Evolutionary conservation across 2,888 invertebrate species (phyloP).

Genomic region (Therioaphis trifolii): DNA sequence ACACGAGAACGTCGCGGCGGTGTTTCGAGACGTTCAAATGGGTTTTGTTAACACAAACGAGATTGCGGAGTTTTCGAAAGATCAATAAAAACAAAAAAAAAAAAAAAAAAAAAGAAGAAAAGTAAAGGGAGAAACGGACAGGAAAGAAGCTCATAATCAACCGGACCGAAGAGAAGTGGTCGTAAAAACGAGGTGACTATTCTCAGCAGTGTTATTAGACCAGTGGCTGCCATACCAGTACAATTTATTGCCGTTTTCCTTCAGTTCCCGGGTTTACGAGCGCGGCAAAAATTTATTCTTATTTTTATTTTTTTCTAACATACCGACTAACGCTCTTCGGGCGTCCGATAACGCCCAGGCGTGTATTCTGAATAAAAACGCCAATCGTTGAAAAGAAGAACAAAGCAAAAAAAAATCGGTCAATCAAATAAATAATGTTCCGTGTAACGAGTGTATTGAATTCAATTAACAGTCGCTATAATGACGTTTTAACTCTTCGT

Average conservation of each 20-base stretch:
- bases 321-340: too few species aligned
- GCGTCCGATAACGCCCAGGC: too few species aligned
- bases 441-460: too few species aligned
- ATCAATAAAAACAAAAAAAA: constrained; percentile 33
- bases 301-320: background rate
- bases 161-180: background rate
- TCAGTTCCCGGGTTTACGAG: background rate
- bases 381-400: too few species aligned
- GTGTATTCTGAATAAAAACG: too few species aligned
- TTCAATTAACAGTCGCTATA: too few species aligned
- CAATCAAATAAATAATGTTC: too few species aligned
- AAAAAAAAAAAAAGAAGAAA: constrained; percentile 2
- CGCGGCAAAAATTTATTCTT: background rate
- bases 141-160: constrained; percentile 39
- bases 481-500: too few species aligned
- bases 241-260: constrained; percentile 19
- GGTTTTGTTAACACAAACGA: constrained; percentile 22
- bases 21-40: constrained; percentile 24
- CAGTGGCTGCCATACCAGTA: background rate
- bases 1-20: background rate
- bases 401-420: too few species aligned
- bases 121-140: too few species aligned
- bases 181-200: constrained; percentile 45
- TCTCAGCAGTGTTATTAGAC: constrained; percentile 39
- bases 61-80: constrained; percentile 1